Base-by-base conservation (phyloP, 1,140 invertebrate species). In the Meloidogyne floridensis region DNA sequence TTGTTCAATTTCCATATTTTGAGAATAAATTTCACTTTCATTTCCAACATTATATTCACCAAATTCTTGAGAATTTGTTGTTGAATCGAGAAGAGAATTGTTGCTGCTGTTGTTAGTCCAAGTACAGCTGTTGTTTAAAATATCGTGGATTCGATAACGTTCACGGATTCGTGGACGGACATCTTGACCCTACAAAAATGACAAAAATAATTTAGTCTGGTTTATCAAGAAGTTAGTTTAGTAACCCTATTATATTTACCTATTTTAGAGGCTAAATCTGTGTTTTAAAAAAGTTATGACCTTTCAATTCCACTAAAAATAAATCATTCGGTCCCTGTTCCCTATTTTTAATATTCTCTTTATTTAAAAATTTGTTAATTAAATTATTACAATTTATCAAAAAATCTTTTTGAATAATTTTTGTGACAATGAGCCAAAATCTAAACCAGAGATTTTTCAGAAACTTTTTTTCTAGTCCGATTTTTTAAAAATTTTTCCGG, bases 121-220 rank as follows among this genome's bases (percentile, higher is more conserved):
- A 43, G 15, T 53, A 18, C 13, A n/a, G 18, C 72, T 73, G 6
- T 59, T 43, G 18, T 85, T 42, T 10, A 85, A 43, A 42, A 85
- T 10, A 20, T 85, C 84, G 13, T 81, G 75, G 42, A 85, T 85
- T 9, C 84, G 59, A 74, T 86, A 85, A n/a, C 76, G 69, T 65
- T 85, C 74, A 11, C 85, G 80, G 3, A 85, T 82, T 9, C 18
- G 43, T 18, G 84, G 84, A 18, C 84, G 80, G 15, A 85, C 84
- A 77, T 85, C 84, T 15, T 20, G 7, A 4, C 43, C 54, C 65
- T 86, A 65, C 11, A 20, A 20, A 59, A 81, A 65, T 42, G 77
- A 47, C 5, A 83, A 75, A 42, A 82, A 43, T 83, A 9, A 13
- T 53, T 65, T 32, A 11, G 32, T 32, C 32, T 32, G 32, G 32